A percentile compares a stretch with the other conserved stretches of the same genome.
phyloP scores from a whole-genome alignment of 1,140 invertebrate genomes.

The Drosophila leontia region DNA sequence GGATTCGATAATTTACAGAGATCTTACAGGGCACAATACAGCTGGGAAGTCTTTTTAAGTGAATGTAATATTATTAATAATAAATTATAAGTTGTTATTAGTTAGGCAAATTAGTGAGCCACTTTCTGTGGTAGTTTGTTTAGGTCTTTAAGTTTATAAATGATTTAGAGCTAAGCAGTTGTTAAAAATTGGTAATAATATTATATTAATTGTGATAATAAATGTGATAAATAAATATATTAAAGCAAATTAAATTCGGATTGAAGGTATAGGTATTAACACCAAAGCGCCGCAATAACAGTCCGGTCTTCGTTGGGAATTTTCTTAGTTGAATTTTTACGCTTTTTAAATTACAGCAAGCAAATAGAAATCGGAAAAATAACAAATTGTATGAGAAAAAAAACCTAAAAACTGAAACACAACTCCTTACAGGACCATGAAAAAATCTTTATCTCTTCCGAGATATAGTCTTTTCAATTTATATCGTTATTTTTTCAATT shows the following conservation, averaged over 20 bases:
- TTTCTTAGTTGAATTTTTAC: no score
- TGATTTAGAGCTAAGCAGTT: conserved; percentile 1
- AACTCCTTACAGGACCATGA: no score
- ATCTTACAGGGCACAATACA: conserved; percentile 12
- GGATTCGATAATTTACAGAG: conserved; percentile 29
- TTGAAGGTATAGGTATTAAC: background rate
- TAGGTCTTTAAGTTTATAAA: conserved; percentile 28
- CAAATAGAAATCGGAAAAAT: no score
- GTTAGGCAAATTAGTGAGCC: conserved; percentile 24
- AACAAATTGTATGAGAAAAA: no score
- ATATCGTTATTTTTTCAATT: no score
- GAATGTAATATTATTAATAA: background rate
- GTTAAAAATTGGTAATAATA: conserved; percentile 4
- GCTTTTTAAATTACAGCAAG: no score
- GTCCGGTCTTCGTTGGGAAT: no score
- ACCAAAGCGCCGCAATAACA: background rate
- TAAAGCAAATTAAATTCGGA: background rate
- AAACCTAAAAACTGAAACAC: no score
- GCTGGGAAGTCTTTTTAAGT: conserved; percentile 25
- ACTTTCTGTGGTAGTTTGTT: conserved; percentile 45
- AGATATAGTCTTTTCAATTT: no score
- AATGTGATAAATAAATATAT: background rate
- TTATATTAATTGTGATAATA: conserved; percentile 1
- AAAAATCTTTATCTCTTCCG: no score
- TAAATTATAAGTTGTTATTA: background rate